Evolutionary conservation across 2,113 vertebrate species (phyloP).

Genomic region (Trinectes maculatus): DNA sequence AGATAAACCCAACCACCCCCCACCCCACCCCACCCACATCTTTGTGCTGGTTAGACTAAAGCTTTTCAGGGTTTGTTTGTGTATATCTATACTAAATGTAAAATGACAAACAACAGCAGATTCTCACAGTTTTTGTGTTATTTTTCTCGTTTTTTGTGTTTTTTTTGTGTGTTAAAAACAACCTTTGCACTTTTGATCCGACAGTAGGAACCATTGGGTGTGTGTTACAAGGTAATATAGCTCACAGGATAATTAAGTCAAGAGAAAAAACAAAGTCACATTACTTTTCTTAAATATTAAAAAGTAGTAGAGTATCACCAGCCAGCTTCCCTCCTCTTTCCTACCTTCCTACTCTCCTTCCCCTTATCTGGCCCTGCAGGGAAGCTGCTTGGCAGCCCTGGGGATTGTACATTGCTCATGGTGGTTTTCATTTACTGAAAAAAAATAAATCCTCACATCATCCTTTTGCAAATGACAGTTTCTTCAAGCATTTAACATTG

Average conservation of each 20-base stretch:
- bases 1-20: conserved; percentile 39
- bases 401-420: conserved; percentile 85
- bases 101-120: conserved; percentile 76
- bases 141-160: conserved; percentile 2
- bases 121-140: conserved; percentile 80
- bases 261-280: conserved; percentile 74
- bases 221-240: conserved; percentile 62
- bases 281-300: conserved; percentile 78
- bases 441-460: conserved; percentile 70
- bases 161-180: conserved; percentile 49
- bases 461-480: conserved; percentile 73
- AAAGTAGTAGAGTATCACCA: conserved; percentile 81
- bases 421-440: conserved; percentile 63
- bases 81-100: conserved; percentile 72
- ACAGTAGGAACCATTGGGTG: conserved; percentile 76
- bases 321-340: conserved; percentile 58
- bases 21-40: conserved; percentile 58
- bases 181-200: conserved; percentile 72
- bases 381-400: conserved; percentile 75
- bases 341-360: conserved; percentile 12
- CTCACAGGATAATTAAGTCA: conserved; percentile 79
- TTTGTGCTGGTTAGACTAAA: conserved; percentile 88
- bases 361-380: conserved; percentile 63
- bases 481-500: conserved; percentile 81
- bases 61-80: conserved; percentile 82